Base-by-base conservation (phyloP, 2,888 invertebrate species). In the Automeris io region DNA sequence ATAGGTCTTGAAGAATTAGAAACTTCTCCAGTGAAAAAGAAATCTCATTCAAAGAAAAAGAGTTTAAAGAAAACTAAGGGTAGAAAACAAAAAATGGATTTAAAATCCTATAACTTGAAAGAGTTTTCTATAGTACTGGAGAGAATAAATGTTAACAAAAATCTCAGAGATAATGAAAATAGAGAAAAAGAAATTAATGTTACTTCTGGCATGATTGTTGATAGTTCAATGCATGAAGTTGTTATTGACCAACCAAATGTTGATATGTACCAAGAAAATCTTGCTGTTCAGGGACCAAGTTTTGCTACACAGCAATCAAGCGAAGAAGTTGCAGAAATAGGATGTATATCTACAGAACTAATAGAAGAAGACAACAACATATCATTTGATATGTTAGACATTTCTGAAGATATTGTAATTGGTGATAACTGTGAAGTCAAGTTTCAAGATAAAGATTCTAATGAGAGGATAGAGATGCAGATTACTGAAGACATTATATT, bases 351-450 rank as follows among this genome's bases (percentile, higher is more conserved):
- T 21, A 46, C 18, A 7, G 49, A 45, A 31, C 37, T 50, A 11
- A 42, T 48, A 9, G 60, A 58, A 37, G 60, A 57, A 4, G 23
- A 61, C 3, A 75, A 69, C 50, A 76, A 79, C 35, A 53, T 83
- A 23, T 78, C 80, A 29, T 73, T 86, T 51, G 85, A 85, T 41
- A 83, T 85, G 83, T 60, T 86, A 39, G 85, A 85, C 57, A 83
- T 85, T 0, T 86, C 83, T 0, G 86, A 85, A 50, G 85, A 85
- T 43, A 85, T 86, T 39, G 70, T 79, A 1, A 80, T 86, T 41
- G 83, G 76, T 1, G 77, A 77, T 23, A 69, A 49, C 39, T 72
- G 66, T 55, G 81, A 82, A 39, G 51, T 69, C 0, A 81, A 81
- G 43, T 53, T 43, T 18, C 69, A 59, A 36, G 71, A 72, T 31